phyloP scores from a whole-genome alignment of 1,140 invertebrate genomes.

The Leptestheria dahalacensis region DNA sequence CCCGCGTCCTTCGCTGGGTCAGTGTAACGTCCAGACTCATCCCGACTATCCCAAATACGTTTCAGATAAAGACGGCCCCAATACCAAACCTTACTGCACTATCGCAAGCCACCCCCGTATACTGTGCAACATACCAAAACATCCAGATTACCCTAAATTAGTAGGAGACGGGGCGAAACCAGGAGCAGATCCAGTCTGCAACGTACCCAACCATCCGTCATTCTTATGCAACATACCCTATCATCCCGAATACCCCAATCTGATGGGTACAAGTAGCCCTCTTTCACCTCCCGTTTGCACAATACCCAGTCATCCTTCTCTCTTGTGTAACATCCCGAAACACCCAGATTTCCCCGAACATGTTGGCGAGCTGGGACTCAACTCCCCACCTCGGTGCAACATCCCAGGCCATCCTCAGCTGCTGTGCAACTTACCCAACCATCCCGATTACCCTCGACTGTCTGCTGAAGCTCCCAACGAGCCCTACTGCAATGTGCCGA shows the following conservation, averaged over 20 bases:
- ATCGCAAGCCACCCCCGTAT: conserved; percentile 3
- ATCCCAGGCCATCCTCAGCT: conserved; percentile 16
- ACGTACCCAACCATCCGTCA: conserved; percentile 4
- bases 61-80: neutral
- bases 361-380: conserved; percentile 8
- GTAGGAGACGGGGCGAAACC: conserved; percentile 1
- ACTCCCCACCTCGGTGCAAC: conserved; percentile 14
- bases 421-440: conserved; percentile 15
- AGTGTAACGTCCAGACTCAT: conserved; percentile 12
- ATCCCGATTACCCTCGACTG: conserved; percentile 16
- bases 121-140: conserved; percentile 10
- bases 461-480: conserved; percentile 10
- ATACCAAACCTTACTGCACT: conserved; percentile 8
- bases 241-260: conserved; percentile 15
- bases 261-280: conserved; percentile 12
- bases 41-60: conserved; percentile 13
- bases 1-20: neutral
- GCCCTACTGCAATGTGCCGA: conserved; percentile 16
- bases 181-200: conserved; percentile 3
- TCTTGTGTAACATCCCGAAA: conserved; percentile 17
- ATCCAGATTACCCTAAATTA: conserved; percentile 6
- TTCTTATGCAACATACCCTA: conserved; percentile 15
- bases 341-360: conserved; percentile 15
- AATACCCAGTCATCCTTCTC: conserved; percentile 5
- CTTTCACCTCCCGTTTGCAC: conserved; percentile 12